A percentile compares a stretch with the other conserved stretches of the same genome.
phyloP scores from a whole-genome alignment of 2,113 vertebrate genomes.

The Syrrhaptes paradoxus region DNA sequence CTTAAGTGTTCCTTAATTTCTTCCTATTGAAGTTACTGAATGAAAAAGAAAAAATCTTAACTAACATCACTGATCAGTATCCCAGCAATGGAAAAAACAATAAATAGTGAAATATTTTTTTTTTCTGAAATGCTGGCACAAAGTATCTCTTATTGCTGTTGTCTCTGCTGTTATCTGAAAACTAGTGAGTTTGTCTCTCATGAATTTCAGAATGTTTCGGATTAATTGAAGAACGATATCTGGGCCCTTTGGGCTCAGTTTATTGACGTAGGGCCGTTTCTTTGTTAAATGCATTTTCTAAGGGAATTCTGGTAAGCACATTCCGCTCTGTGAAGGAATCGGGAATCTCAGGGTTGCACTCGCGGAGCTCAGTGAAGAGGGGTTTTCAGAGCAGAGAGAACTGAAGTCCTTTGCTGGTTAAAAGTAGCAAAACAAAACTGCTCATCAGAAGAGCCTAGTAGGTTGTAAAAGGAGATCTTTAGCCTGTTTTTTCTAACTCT shows the following conservation, averaged over 20 bases:
- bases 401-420: no score
- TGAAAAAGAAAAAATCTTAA: neutral
- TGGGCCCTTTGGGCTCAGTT: neutral
- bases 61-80: neutral
- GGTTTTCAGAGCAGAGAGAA: neutral
- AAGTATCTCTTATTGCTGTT: neutral
- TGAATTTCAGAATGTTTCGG: neutral
- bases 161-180: neutral
- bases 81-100: neutral
- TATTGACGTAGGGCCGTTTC: neutral
- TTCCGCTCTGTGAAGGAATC: rapidly evolving
- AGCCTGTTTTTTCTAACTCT: neutral
- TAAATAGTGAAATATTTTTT: neutral
- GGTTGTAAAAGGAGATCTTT: neutral
- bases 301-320: neutral
- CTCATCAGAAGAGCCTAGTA: neutral
- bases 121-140: neutral
- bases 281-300: neutral
- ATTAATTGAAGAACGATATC: neutral
- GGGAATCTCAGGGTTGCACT: neutral
- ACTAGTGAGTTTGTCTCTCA: neutral
- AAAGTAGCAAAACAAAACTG: no score
- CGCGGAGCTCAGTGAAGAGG: neutral
- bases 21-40: neutral
- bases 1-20: neutral